phyloP scores from a whole-genome alignment of 2,888 invertebrate genomes.

The Conistra vaccinii region DNA sequence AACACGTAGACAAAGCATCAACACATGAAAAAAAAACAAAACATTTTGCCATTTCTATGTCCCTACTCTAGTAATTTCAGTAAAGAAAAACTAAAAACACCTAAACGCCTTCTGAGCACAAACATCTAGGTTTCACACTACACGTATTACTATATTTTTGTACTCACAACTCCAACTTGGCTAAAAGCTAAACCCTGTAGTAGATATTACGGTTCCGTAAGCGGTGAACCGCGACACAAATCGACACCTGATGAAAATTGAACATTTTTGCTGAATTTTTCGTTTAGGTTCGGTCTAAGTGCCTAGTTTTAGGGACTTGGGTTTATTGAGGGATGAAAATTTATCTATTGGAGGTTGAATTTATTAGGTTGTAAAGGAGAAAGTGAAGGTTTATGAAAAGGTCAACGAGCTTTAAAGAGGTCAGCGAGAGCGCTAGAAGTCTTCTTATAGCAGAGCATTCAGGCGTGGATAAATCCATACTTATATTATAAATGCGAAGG shows the following conservation, averaged over 20 bases:
- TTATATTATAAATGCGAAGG: too few species aligned
- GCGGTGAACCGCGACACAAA: conserved; percentile 63
- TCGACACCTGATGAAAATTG: conserved; percentile 65
- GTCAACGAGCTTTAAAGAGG: too few species aligned
- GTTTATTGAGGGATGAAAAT: conserved; percentile 26
- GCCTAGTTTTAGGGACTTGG: conserved; percentile 2
- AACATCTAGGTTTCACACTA: background rate
- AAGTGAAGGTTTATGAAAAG: too few species aligned
- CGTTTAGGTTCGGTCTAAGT: conserved; percentile 9
- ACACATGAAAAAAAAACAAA: background rate
- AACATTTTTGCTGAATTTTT: conserved; percentile 48
- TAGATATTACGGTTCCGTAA: conserved; percentile 57
- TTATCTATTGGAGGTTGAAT: background rate
- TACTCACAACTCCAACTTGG: conserved; percentile 14
- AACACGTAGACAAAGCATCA: background rate
- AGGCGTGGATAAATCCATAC: too few species aligned
- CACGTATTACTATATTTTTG: conserved; percentile 2
- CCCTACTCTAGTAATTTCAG: too few species aligned
- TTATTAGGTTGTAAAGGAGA: conserved; percentile 8
- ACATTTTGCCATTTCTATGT: too few species aligned
- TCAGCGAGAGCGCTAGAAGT: too few species aligned
- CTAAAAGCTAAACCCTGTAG: conserved; percentile 73
- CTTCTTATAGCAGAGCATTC: too few species aligned
- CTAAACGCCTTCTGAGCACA: background rate
- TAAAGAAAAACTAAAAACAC: background rate